Evolutionary conservation across 2,888 invertebrate species (phyloP).

Genomic region (Stratiomys singularior): DNA sequence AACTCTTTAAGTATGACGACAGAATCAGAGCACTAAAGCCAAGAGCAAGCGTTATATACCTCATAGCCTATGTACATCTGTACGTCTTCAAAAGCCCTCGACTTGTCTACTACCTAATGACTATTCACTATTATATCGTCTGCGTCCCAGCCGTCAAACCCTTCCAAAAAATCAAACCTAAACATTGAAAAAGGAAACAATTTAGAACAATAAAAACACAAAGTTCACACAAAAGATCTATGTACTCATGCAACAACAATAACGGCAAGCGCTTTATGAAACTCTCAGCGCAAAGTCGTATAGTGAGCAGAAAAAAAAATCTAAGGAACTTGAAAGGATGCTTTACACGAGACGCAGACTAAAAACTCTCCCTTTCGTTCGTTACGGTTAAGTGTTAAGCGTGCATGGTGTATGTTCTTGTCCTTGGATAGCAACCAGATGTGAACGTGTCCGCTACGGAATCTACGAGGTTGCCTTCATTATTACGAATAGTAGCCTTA

Average conservation of each 20-base stretch:
- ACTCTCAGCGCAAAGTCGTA: neutral
- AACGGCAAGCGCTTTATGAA: neutral
- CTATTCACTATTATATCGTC: conserved; percentile 1
- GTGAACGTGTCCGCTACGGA: conserved; percentile 26
- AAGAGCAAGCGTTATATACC: neutral
- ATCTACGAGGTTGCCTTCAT: conserved; percentile 1
- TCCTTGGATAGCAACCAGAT: conserved; percentile 34
- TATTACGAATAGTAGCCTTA: conserved; percentile 34
- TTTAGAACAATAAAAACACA: conserved; percentile 36
- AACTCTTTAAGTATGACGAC: neutral
- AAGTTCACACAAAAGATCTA: conserved; percentile 20
- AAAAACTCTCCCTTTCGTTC: conserved; percentile 39
- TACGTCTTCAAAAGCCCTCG: neutral
- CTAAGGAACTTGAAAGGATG: conserved; percentile 42
- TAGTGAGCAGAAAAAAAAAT: conserved; percentile 7
- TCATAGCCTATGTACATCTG: neutral
- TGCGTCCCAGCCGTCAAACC: neutral
- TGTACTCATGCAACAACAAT: conserved; percentile 2
- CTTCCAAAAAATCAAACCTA: neutral
- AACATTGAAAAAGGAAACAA: conserved; percentile 18
- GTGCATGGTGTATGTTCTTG: conserved; percentile 7
- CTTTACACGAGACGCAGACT: conserved; percentile 21
- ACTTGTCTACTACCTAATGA: conserved; percentile 16
- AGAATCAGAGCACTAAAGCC: neutral
- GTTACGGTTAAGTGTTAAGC: conserved; percentile 30